Evolutionary conservation across 1,140 invertebrate species (phyloP), one percentile per base, ranked within the genome.

Genomic region (Lasioglossum albipes): DNA sequence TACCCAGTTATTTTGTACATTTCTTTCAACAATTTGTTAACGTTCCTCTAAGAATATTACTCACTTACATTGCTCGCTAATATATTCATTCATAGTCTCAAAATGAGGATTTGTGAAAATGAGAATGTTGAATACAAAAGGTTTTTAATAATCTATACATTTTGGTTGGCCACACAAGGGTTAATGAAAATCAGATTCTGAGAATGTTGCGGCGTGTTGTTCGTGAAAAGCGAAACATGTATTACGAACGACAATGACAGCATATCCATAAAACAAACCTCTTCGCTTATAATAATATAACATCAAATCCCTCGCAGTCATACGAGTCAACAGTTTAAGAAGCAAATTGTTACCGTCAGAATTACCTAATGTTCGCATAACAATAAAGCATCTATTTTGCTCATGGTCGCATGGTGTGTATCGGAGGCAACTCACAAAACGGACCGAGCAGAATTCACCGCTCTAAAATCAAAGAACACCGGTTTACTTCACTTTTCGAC

Each of bases 241-340:
- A n/a, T n/a, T n/a, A 75, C 67, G 22, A 31, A 45, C 73, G 22
- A 67, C 57, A 70, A 13, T n/a, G 59, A 45, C 42, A n/a, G 45
- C n/a, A 76, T 64, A 57, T 36, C 65, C 49, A 54, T 61, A 75
- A 75, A 74, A 84, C 74, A 84, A 84, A 84, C 74, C 79, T 84
- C n/a, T 42, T 57, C 16, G 20, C 13, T 31, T 42, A 64, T 74
- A 81, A 73, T 36, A 72, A 73, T 22, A 77, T 45, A 82, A 45
- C 6, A n/a, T 68, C 52, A 75, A 54, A 31, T 64, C 42, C n/a
- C 18, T 80, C 22, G 68, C 18, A 72, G 62, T 18, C 59, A 81
- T 27, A 70, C 68, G 22, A 9, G 49, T 54, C 42, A 74, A 59
- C 20, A 49, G 42, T 75, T n/a, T 68, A 75, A 13, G 9, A 70